Conservation (phyloP, 2,797 vertebrate species). For the Lagodon rhomboides region DNA sequence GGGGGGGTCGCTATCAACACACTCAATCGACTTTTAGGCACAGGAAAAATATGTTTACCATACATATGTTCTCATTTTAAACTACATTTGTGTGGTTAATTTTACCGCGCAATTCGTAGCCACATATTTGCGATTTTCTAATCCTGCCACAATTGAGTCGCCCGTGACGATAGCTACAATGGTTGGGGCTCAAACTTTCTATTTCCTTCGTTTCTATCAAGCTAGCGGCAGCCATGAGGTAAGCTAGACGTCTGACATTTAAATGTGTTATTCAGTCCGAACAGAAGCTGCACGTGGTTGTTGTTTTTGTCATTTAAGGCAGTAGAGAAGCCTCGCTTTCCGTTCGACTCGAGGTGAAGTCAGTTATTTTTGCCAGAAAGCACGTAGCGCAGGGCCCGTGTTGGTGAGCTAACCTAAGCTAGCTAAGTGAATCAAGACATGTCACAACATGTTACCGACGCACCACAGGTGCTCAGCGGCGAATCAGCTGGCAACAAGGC, state of each 20-base stretch:
- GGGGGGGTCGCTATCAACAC: fast-evolving
- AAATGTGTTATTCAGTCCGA: background rate
- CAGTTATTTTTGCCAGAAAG: background rate
- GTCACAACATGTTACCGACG: slow-evolving; percentile 54
- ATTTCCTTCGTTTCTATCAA: slow-evolving; percentile 51
- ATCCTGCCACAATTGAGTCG: background rate
- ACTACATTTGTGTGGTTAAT: fast-evolving
- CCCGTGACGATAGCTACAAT: slow-evolving; percentile 45
- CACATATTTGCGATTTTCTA: background rate
- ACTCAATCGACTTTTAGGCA: background rate
- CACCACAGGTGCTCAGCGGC: background rate
- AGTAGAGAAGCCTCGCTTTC: fast-evolving
- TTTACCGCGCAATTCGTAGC: fast-evolving
- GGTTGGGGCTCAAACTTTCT: slow-evolving; percentile 22
- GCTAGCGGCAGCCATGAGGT: slow-evolving; percentile 78
- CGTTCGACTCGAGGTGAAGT: background rate
- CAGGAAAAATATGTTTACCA: background rate
- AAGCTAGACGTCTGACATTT: slow-evolving; percentile 1
- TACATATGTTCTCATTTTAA: fast-evolving
- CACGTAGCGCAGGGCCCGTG: slow-evolving; percentile 26
- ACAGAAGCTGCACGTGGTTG: fast-evolving
- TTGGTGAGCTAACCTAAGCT: slow-evolving; percentile 32
- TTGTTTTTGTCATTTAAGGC: background rate
- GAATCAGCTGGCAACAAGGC: background rate
- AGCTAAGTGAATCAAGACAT: slow-evolving; percentile 44